Conservation (phyloP, 2,888 invertebrate genomes). For the Silvanus unidentatus region DNA sequence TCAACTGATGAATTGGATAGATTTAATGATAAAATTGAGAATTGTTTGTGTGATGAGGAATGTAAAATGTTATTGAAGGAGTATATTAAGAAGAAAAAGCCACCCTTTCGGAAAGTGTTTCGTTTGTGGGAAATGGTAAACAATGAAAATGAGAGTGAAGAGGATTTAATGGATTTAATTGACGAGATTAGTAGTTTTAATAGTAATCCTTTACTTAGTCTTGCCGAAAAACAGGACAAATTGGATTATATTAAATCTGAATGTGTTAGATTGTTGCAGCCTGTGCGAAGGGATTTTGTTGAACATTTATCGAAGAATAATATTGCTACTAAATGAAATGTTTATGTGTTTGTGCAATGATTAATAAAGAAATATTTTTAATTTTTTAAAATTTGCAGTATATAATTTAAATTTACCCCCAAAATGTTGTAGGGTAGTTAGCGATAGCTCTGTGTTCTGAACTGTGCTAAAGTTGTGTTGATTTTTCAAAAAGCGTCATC, state of each 20-base stretch:
- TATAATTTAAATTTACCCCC: too few relatives aligned
- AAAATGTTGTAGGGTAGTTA: too few relatives aligned
- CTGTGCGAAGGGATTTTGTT: constrained; percentile 23
- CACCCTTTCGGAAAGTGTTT: constrained; percentile 19
- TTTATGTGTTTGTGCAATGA: too few relatives aligned
- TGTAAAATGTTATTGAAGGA: constrained; percentile 20
- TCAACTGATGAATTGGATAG: constrained; percentile 25
- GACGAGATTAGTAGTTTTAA: constrained; percentile 31
- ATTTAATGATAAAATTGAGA: constrained; percentile 29
- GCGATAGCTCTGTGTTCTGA: too few relatives aligned
- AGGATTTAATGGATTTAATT: constrained; percentile 27
- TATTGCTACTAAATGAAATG: too few relatives aligned
- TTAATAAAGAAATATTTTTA: too few relatives aligned
- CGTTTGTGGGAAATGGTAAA: constrained; percentile 26
- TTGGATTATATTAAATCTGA: constrained; percentile 28
- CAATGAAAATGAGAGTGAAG: constrained; percentile 20
- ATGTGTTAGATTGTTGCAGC: constrained; percentile 30
- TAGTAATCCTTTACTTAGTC: constrained; percentile 25
- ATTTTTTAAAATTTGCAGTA: too few relatives aligned
- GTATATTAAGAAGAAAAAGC: constrained; percentile 16
- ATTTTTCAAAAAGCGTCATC: too few relatives aligned
- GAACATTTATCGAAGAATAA: constrained; percentile 22
- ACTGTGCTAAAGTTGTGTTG: too few relatives aligned
- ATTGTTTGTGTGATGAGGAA: constrained; percentile 23
- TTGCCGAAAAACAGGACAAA: constrained; percentile 27